phyloP scores from a whole-genome alignment of 2,113 vertebrate species.

The Atrichornis clamosus region DNA sequence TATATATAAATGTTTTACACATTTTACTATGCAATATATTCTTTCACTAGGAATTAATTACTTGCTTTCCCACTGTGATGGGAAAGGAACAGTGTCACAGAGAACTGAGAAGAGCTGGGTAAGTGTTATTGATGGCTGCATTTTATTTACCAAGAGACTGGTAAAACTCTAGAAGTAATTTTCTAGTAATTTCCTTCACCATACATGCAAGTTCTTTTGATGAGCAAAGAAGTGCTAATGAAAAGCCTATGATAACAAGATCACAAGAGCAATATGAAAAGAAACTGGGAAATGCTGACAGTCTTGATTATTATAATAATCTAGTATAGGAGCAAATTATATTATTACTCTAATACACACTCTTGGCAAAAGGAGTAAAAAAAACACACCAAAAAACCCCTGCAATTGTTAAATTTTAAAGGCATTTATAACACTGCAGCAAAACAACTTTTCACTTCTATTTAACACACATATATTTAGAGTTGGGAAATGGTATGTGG shows the following conservation, averaged over 20 bases:
- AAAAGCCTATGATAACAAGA: neutral
- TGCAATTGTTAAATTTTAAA: neutral
- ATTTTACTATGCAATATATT: neutral
- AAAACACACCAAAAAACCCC: neutral
- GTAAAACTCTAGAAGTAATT: neutral
- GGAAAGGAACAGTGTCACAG: neutral
- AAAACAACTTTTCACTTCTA: neutral
- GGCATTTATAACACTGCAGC: neutral
- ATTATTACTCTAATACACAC: neutral
- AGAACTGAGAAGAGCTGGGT: neutral
- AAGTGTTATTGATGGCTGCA: neutral
- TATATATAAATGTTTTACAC: neutral
- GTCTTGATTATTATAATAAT: neutral
- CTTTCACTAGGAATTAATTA: neutral
- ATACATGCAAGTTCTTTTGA: rapidly evolving
- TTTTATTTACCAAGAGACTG: neutral
- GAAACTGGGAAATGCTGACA: neutral
- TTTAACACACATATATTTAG: neutral
- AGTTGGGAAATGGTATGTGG: neutral
- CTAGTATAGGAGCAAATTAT: neutral
- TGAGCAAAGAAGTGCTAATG: neutral
- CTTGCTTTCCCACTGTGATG: neutral
- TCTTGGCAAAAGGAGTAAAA: neutral
- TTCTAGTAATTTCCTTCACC: neutral
- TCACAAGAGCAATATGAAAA: neutral